Percentiles rank a stretch among this genome's conserved stretches.
Evolutionary conservation across 2,113 vertebrate species (phyloP).

Genomic region (Delphinus delphis): DNA sequence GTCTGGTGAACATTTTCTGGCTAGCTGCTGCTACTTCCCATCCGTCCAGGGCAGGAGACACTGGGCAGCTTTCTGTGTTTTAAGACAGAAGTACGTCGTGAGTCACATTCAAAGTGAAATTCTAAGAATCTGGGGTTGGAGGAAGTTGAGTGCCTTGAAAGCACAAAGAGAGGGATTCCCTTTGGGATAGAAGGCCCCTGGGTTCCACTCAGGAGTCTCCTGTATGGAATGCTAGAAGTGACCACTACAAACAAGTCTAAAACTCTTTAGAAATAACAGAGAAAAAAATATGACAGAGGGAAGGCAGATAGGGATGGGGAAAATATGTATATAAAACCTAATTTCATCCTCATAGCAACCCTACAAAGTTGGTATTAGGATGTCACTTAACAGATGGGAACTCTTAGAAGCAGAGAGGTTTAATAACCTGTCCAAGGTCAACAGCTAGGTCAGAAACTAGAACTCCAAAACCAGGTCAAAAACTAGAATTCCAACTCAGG

Average conservation of each 20-base stretch:
- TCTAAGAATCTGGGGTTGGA: not conserved
- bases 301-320: not conserved
- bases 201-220: not conserved
- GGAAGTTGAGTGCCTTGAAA: not conserved
- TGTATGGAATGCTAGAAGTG: not conserved
- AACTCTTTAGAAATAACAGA: not conserved
- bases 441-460: not conserved
- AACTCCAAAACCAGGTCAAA: not conserved
- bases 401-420: not conserved
- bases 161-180: not conserved
- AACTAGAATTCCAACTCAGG: not conserved
- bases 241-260: not conserved
- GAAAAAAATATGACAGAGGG: not conserved
- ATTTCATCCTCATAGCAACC: not conserved
- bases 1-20: not conserved
- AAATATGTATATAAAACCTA: not conserved
- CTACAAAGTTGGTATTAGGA: not conserved
- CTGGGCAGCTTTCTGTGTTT: not conserved
- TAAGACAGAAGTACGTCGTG: not conserved
- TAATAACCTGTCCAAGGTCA: not conserved
- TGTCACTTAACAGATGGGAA: not conserved
- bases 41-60: not conserved
- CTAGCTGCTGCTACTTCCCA: not conserved
- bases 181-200: not conserved
- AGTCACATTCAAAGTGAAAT: not conserved